Percentiles rank a stretch among this genome's conserved stretches.
Evolutionary conservation across 2,888 invertebrate species (phyloP).

Genomic region (Alloplasta piceator): DNA sequence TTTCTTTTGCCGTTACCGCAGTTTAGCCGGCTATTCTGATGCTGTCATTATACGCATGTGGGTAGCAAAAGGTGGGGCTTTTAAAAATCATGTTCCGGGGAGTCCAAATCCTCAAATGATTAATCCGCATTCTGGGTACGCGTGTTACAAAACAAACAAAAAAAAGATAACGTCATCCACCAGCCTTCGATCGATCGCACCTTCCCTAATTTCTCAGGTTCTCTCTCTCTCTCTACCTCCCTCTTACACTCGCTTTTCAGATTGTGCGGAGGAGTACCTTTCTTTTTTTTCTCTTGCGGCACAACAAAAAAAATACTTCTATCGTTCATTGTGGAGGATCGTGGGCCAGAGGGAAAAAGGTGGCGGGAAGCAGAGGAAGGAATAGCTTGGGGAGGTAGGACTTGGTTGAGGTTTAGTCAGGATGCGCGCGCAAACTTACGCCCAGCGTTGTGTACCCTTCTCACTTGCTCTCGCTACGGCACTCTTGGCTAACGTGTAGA

Average conservation of each 20-base stretch:
- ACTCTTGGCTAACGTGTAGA: slow-evolving; percentile 48
- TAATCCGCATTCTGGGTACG: background rate
- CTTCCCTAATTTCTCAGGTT: background rate
- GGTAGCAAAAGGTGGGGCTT: background rate
- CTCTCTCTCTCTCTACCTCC: slow-evolving; percentile 19
- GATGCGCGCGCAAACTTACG: slow-evolving; percentile 63
- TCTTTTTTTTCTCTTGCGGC: slow-evolving; percentile 28
- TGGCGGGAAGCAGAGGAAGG: background rate
- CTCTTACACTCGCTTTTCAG: slow-evolving; percentile 20
- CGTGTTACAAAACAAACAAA: background rate
- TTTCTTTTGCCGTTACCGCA: background rate
- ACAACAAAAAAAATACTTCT: slow-evolving; percentile 46
- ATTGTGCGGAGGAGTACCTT: slow-evolving; percentile 17
- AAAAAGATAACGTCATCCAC: slow-evolving; percentile 3
- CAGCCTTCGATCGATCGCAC: slow-evolving; percentile 36
- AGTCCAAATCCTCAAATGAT: background rate
- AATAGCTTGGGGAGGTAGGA: slow-evolving; percentile 33
- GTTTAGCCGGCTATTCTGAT: too few relatives aligned
- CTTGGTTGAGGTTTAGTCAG: slow-evolving; percentile 35
- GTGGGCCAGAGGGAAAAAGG: background rate
- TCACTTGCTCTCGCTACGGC: slow-evolving; percentile 11
- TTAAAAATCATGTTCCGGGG: slow-evolving; percentile 4
- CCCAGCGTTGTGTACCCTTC: slow-evolving; percentile 47
- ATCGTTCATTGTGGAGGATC: slow-evolving; percentile 38
- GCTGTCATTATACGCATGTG: too few relatives aligned